Conservation (phyloP, 2,888 invertebrate genomes). For the Apamea anceps region DNA sequence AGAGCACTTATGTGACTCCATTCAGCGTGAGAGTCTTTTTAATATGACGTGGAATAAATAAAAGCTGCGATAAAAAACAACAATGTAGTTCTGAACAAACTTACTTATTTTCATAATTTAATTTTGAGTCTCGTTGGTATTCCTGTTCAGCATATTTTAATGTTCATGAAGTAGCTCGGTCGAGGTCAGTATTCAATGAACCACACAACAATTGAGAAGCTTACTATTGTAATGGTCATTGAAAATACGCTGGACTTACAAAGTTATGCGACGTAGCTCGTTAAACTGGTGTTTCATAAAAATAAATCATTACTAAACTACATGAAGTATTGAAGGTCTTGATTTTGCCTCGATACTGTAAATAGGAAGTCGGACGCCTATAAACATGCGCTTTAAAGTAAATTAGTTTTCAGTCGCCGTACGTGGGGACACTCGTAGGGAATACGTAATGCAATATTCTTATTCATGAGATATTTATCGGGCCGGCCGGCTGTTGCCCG, state of each 20-base stretch:
- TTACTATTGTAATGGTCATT: not conserved
- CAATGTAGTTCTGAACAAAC: slow-evolving; percentile 24
- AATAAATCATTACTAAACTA: not conserved
- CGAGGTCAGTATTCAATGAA: slow-evolving; percentile 6
- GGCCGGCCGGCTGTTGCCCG: slow-evolving; percentile 60
- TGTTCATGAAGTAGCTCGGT: slow-evolving; percentile 19
- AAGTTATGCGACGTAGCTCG: not conserved
- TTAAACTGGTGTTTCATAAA: not conserved
- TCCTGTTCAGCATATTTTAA: slow-evolving; percentile 20
- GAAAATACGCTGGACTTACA: slow-evolving; percentile 3
- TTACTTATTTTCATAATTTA: slow-evolving; percentile 14
- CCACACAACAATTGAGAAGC: not conserved
- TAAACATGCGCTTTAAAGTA: slow-evolving; percentile 70
- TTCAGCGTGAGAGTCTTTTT: slow-evolving; percentile 61
- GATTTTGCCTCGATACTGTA: slow-evolving; percentile 30
- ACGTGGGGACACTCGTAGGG: slow-evolving; percentile 67
- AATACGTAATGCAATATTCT: slow-evolving; percentile 85
- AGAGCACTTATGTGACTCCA: slow-evolving; percentile 70
- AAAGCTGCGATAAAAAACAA: slow-evolving; percentile 41
- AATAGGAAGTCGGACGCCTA: slow-evolving; percentile 25
- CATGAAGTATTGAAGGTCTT: slow-evolving; percentile 7
- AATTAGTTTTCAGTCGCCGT: slow-evolving; percentile 72
- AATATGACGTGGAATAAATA: slow-evolving; percentile 52
- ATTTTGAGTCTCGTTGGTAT: slow-evolving; percentile 3
- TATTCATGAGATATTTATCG: slow-evolving; percentile 87